Percentiles rank a stretch among this genome's conserved stretches.
Evolutionary conservation across 1,140 invertebrate species (phyloP).

Genomic region (Drosophila funebris): DNA sequence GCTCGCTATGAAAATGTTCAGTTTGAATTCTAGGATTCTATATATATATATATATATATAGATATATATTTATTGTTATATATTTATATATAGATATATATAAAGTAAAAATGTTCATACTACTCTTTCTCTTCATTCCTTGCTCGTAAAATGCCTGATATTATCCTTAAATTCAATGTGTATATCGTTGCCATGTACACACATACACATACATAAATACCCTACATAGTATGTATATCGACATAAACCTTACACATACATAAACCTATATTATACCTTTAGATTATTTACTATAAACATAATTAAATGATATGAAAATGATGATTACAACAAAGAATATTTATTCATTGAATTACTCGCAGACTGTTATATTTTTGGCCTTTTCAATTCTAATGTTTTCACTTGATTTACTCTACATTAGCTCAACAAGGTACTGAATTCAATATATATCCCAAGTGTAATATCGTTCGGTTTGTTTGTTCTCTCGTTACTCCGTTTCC

Average conservation of each 20-base stretch:
- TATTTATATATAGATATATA: background rate
- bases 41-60: background rate
- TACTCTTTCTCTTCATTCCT: constrained; percentile 1
- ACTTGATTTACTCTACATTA: constrained; percentile 84
- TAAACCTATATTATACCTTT: background rate
- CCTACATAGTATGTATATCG: background rate
- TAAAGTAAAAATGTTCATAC: constrained; percentile 13
- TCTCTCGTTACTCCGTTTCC: constrained; percentile 46
- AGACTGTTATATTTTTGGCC: constrained; percentile 84
- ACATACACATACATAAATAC: background rate
- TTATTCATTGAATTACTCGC: constrained; percentile 68
- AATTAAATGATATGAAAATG: constrained; percentile 14
- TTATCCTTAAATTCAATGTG: constrained; percentile 9
- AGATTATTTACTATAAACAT: background rate
- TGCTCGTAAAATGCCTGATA: constrained; percentile 37
- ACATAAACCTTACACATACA: background rate
- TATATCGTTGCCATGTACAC: constrained; percentile 1
- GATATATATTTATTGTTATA: no score
- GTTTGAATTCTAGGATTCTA: background rate
- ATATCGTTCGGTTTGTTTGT: constrained; percentile 65
- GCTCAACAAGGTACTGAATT: constrained; percentile 79
- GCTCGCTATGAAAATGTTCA: background rate
- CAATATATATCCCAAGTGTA: constrained; percentile 57
- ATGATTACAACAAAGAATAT: constrained; percentile 66
- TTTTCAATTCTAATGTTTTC: constrained; percentile 84